phyloP scores from a whole-genome alignment of 1,140 invertebrate species.

The Littorina saxatilis region DNA sequence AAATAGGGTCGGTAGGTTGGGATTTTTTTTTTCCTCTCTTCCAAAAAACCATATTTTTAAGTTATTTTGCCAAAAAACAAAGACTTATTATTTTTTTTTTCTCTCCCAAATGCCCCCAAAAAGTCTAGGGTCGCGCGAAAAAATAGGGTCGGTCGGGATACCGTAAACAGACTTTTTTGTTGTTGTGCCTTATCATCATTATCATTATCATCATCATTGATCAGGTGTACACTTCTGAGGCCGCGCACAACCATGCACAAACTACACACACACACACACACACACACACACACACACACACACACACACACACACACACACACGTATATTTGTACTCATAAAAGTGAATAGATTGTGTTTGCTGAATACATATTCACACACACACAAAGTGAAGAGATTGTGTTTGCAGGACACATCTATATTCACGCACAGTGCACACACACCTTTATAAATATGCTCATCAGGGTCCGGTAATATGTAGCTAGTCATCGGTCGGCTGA shows the following conservation, averaged over 20 bases:
- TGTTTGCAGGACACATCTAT: background rate
- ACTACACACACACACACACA: background rate
- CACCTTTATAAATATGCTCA: too few relatives aligned
- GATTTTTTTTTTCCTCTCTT: too few relatives aligned
- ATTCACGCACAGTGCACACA: background rate
- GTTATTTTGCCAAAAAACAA: too few relatives aligned
- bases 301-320: background rate
- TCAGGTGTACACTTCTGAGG: background rate
- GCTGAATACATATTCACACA: background rate
- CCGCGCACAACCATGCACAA: background rate
- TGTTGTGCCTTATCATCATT: too few relatives aligned
- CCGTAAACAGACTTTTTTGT: too few relatives aligned
- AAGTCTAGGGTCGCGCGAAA: background rate
- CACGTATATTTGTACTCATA: background rate
- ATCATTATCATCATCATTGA: background rate
- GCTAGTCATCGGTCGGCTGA: too few relatives aligned
- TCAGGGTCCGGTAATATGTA: too few relatives aligned
- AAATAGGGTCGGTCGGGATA: too few relatives aligned
- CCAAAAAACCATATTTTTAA: too few relatives aligned
- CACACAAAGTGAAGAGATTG: background rate
- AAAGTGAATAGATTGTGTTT: too few relatives aligned
- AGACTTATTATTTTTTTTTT: too few relatives aligned
- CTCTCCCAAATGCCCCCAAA: background rate
- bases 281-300: background rate
- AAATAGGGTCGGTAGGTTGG: too few relatives aligned